Evolutionary conservation across 2,113 vertebrate species (phyloP).

Genomic region (Siniperca knerii): DNA sequence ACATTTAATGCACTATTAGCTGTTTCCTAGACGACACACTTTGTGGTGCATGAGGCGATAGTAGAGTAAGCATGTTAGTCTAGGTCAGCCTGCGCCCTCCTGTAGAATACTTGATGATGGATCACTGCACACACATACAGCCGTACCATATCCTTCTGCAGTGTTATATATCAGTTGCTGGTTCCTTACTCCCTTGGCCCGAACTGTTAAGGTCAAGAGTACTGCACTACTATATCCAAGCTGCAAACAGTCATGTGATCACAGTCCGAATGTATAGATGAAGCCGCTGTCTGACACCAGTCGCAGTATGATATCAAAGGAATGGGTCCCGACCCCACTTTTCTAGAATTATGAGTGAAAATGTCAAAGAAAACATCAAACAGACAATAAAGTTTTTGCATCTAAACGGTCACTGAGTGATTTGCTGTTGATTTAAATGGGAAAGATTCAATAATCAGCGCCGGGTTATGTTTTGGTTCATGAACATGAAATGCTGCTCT

Average conservation of each 20-base stretch:
- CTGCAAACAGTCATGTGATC: conserved; percentile 73
- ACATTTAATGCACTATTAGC: conserved; percentile 80
- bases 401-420: conserved; percentile 39
- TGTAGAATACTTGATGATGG: conserved; percentile 67
- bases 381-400: conserved; percentile 83
- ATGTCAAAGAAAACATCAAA: conserved; percentile 68
- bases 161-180: conserved; percentile 62
- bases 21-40: conserved; percentile 73
- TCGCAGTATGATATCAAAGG: conserved; percentile 57
- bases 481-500: neutral
- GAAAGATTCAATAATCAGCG: neutral
- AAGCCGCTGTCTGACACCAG: conserved; percentile 44
- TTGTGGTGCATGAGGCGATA: conserved; percentile 77
- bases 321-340: conserved; percentile 67
- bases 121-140: conserved; percentile 55
- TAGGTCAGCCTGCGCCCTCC: conserved; percentile 70
- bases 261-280: conserved; percentile 57
- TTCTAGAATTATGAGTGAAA: conserved; percentile 78
- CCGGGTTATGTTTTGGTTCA: neutral
- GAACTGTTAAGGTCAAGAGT: conserved; percentile 40
- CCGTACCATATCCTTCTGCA: conserved; percentile 45
- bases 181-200: conserved; percentile 45
- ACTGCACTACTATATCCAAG: conserved; percentile 68
- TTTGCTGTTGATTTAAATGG: conserved; percentile 19
- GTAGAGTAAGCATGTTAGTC: conserved; percentile 79